phyloP scores from a whole-genome alignment of 1,140 invertebrate species.

The Wasmannia auropunctata region DNA sequence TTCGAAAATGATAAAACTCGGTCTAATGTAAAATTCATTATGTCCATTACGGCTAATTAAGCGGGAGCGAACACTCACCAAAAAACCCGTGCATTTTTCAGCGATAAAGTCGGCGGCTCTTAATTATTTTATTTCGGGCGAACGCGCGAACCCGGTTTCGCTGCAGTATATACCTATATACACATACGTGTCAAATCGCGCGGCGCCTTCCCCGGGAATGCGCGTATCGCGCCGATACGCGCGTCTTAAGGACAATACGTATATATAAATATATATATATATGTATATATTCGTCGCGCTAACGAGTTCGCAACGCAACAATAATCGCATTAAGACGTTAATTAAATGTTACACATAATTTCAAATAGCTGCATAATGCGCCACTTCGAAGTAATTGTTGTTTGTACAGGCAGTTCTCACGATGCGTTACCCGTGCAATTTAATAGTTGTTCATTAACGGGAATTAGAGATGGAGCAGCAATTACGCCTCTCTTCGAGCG shows the following conservation, averaged over 20 bases:
- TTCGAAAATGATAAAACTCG: constrained; percentile 68
- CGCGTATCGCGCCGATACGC: neutral
- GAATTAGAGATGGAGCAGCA: constrained; percentile 71
- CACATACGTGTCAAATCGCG: constrained; percentile 44
- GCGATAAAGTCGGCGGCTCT: constrained; percentile 68
- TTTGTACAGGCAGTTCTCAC: constrained; percentile 71
- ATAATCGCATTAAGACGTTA: constrained; percentile 61
- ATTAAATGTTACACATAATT: constrained; percentile 72
- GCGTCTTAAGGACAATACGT: constrained; percentile 53
- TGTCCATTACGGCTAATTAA: constrained; percentile 70
- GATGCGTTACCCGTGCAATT: constrained; percentile 64
- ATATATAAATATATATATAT: no score
- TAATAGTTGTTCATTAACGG: constrained; percentile 73
- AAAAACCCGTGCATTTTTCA: constrained; percentile 67
- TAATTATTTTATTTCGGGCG: constrained; percentile 71
- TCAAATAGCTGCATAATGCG: constrained; percentile 62
- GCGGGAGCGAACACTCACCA: constrained; percentile 59
- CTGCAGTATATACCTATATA: constrained; percentile 42
- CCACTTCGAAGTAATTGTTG: constrained; percentile 68
- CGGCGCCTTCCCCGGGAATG: neutral
- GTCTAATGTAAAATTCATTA: constrained; percentile 72
- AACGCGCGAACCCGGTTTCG: neutral
- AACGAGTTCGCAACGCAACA: constrained; percentile 57
- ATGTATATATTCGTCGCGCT: constrained; percentile 65
- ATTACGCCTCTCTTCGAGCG: constrained; percentile 72